Percentiles rank a stretch among this genome's conserved stretches.
Conservation (phyloP, 2,888 invertebrate species). For the Creontiades dilutus region DNA sequence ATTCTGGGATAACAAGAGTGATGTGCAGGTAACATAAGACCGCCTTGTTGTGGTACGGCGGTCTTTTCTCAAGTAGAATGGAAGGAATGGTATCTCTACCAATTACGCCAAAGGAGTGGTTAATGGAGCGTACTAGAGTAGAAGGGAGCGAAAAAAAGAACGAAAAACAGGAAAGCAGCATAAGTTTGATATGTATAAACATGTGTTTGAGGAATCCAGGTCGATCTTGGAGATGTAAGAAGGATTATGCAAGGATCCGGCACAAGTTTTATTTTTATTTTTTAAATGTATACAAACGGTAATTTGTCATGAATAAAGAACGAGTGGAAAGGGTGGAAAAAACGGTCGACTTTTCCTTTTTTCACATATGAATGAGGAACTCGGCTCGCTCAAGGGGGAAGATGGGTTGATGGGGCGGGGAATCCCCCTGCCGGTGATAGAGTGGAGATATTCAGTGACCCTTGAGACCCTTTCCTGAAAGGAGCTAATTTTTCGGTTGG, state of each 20-base stretch:
- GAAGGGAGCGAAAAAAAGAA: too few species aligned
- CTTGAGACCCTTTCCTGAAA: conserved; percentile 69
- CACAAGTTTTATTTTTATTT: not conserved
- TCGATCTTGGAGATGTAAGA: not conserved
- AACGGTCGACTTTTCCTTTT: not conserved
- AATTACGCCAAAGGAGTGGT: not conserved
- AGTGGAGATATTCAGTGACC: conserved; percentile 71
- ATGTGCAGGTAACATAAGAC: not conserved
- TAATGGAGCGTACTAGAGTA: conserved; percentile 19
- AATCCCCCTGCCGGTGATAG: conserved; percentile 52
- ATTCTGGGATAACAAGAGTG: too few species aligned
- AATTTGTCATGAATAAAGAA: conserved; percentile 53
- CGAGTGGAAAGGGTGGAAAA: not conserved
- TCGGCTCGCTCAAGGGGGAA: not conserved
- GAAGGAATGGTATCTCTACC: not conserved
- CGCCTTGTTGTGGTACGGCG: not conserved
- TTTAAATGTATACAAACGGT: conserved; percentile 43
- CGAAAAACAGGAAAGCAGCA: too few species aligned
- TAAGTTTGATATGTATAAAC: too few species aligned
- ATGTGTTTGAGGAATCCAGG: not conserved
- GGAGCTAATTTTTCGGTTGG: conserved; percentile 73
- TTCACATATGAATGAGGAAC: conserved; percentile 67
- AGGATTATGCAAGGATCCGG: not conserved
- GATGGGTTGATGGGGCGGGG: not conserved
- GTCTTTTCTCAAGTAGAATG: conserved; percentile 16